Base-by-base conservation (phyloP, 2,888 invertebrate genomes). In the Lepidocyrtoides sp. region DNA sequence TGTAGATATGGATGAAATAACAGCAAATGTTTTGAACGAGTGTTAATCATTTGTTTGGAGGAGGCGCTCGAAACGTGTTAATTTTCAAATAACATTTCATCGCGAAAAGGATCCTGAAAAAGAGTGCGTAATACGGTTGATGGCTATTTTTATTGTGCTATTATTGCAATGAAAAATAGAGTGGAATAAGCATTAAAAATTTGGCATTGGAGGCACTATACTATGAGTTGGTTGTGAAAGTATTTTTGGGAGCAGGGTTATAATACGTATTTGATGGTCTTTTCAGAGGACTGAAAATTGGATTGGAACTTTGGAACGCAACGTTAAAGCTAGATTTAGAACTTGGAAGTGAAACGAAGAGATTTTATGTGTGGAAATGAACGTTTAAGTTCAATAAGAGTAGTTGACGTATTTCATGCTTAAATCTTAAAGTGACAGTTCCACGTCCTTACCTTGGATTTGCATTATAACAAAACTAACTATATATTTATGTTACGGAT, bases 41-140 rank as follows among this genome's bases (percentile, higher is more conserved):
- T 29, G 12, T 29, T 14, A 7, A 29, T 10, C 29, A 14, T 54
- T 54, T 54, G 17, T 29, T 63, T 63, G n/a, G n/a, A n/a, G n/a
- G n/a, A n/a, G n/a, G n/a, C n/a, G n/a, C n/a, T n/a, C n/a, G n/a
- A n/a, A n/a, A n/a, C 36, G 66, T 69, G 66, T 69, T 69, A 69
- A 69, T 69, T 69, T 69, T 36, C 66, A 36, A 69, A 69, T 36
- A 69, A 8, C 32, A 36, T n/a, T 17, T 69, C 60, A 57, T 57
- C 1, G 14, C 29, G 29, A 29, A 63, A 14, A 14, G 48, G 48
- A 48, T 17, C 20, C 17, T 69, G 17, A 36, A 17, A 29, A 63
- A 2, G 66, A 7, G 36, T 5, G n/a, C 36, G 36, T 36, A 36
- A 36, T 36, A 17, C 14, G 3, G 66, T 69, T 36, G n/a, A n/a